These are phyloP conservation scores for Triplophysa dalaica DNA, from an alignment of 2,113 vertebrate genomes.

Conservation along the genomic window DNA sequence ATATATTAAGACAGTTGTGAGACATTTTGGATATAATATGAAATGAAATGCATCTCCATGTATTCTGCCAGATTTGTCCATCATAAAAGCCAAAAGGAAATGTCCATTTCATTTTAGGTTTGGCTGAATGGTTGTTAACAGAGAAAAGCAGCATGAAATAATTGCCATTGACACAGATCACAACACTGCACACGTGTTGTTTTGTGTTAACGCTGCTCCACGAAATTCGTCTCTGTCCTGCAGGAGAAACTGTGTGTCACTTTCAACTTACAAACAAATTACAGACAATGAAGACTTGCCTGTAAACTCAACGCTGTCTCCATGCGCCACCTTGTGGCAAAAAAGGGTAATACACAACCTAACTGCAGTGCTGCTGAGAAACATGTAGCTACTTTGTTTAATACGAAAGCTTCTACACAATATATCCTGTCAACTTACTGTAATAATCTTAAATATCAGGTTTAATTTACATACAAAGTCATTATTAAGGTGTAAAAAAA, in stretches of 20 bases:
- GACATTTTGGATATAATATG: not conserved
- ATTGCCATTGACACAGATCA: not conserved
- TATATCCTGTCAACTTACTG: no score
- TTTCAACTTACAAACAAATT: not conserved
- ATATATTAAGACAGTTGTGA: not conserved
- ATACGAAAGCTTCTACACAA: no score
- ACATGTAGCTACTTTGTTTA: no score
- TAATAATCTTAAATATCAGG: no score
- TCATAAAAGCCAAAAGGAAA: not conserved
- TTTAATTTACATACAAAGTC: no score
- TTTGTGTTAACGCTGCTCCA: slow-evolving; percentile 65
- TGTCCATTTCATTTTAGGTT: not conserved
- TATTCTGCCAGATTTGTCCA: not conserved
- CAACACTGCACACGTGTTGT: not conserved
- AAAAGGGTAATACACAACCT: not conserved
- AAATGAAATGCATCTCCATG: not conserved
- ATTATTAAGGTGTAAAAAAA: no score
- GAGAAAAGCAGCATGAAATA: not conserved
- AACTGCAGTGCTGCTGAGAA: not conserved
- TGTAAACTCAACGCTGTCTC: not conserved
- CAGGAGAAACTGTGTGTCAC: slow-evolving; percentile 39
- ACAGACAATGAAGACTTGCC: no score
- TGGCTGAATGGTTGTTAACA: not conserved
- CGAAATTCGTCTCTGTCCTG: slow-evolving; percentile 71
- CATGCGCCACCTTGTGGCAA: slow-evolving; percentile 46